Percentiles rank a stretch among this genome's conserved stretches.
phyloP scores from a whole-genome alignment of 2,797 vertebrate genomes.

The Syncerus caffer region DNA sequence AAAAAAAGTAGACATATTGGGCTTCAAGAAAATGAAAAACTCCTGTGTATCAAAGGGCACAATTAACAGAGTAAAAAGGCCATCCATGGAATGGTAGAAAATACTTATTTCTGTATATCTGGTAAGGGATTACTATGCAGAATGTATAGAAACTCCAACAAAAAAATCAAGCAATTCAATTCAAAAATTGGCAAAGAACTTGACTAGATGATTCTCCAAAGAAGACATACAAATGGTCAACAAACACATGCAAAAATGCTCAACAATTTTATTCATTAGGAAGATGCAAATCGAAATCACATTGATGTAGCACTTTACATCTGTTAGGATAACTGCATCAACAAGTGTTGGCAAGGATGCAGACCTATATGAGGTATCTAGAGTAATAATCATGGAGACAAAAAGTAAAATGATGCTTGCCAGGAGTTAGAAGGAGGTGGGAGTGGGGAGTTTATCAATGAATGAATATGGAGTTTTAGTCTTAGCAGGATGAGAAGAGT shows the following conservation, averaged over 20 bases:
- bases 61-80: not conserved
- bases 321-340: not conserved
- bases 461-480: not conserved
- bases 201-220: not conserved
- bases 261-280: not conserved
- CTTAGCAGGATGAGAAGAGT: not conserved
- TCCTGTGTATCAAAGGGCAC: not conserved
- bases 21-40: not conserved
- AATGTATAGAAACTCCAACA: not conserved
- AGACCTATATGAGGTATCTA: not conserved
- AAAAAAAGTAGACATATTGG: not conserved
- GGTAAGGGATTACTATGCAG: not conserved
- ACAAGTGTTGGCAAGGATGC: not conserved
- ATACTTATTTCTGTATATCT: not conserved
- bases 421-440: not conserved
- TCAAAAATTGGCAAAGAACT: not conserved
- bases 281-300: not conserved
- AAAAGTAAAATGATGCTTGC: not conserved
- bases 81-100: not conserved
- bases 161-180: not conserved
- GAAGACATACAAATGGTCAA: not conserved
- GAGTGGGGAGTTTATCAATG: not conserved
- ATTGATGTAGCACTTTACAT: not conserved
- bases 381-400: not conserved
- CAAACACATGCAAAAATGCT: not conserved